A percentile compares a stretch with the other conserved stretches of the same genome.
Evolutionary conservation across 2,113 vertebrate genomes (phyloP).

Genomic region (Arvicanthis niloticus): DNA sequence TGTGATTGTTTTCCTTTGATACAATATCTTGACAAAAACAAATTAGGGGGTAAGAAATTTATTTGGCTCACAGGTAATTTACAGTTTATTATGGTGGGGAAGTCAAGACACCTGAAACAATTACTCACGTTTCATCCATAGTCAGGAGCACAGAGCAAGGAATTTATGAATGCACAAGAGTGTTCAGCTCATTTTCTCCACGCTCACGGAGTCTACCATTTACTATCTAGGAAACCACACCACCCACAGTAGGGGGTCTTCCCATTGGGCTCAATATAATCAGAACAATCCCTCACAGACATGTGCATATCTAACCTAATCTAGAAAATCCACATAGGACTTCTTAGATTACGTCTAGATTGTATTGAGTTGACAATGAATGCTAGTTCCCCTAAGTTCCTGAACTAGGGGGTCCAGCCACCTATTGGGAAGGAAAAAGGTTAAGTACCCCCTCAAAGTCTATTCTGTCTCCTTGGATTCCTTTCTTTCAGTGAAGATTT

Average conservation of each 20-base stretch:
- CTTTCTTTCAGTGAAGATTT: constrained; percentile 48
- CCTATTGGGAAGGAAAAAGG: not conserved
- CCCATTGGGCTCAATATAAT: not conserved
- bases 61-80: not conserved
- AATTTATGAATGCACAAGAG: too few species aligned
- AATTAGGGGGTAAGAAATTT: not conserved
- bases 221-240: not conserved
- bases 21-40: not conserved
- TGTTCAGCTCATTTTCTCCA: not conserved
- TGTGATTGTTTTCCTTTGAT: not conserved
- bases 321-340: not conserved
- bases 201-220: not conserved
- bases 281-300: not conserved
- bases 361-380: not conserved
- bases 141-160: not conserved
- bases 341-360: not conserved
- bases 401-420: not conserved
- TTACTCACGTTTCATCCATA: not conserved
- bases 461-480: not conserved
- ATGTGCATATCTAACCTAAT: not conserved
- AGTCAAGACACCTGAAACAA: not conserved
- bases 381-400: not conserved
- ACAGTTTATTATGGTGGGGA: not conserved
- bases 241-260: not conserved
- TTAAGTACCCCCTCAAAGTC: not conserved